These are phyloP conservation scores for Marmota flaviventris DNA, from an alignment of 2,113 vertebrate species.

Conservation along the genomic window DNA sequence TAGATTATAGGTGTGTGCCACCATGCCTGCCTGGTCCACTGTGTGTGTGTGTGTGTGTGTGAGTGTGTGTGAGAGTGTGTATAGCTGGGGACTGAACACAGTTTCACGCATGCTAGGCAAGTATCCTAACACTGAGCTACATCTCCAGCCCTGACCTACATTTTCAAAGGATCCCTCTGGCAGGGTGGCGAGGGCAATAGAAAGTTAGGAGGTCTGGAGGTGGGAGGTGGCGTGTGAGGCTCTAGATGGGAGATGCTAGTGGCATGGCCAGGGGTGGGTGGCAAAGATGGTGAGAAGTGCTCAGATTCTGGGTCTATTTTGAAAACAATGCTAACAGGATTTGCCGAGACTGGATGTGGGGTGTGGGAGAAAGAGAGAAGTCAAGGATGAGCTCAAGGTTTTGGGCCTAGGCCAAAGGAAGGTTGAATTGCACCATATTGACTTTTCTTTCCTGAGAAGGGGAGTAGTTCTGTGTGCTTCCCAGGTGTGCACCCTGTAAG, in stretches of 20 bases:
- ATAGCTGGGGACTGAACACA: too few relatives aligned
- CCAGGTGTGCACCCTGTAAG: background rate
- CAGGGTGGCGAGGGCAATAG: background rate
- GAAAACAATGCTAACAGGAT: constrained; percentile 39
- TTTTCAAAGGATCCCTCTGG: background rate
- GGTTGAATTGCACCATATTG: background rate
- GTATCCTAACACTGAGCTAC: too few relatives aligned
- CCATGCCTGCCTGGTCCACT: too few relatives aligned
- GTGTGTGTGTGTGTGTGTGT: too few relatives aligned
- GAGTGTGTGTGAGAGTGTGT: too few relatives aligned
- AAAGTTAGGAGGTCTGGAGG: background rate
- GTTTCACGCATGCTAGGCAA: too few relatives aligned
- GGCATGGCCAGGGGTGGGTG: background rate
- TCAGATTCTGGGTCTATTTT: background rate
- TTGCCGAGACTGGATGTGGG: background rate
- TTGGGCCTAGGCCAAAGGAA: background rate
- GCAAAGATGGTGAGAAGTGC: background rate
- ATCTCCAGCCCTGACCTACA: too few relatives aligned
- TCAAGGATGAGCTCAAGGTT: constrained; percentile 63
- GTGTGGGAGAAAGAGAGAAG: constrained; percentile 44
- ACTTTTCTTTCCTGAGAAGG: background rate
- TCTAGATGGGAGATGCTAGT: background rate
- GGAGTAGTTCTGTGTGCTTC: background rate
- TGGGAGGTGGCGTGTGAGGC: too few relatives aligned
- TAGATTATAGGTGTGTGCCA: background rate